A percentile compares a stretch with the other conserved stretches of the same genome.
Conservation (phyloP, 1,140 invertebrate species). For the Wiebesia pumilae region DNA sequence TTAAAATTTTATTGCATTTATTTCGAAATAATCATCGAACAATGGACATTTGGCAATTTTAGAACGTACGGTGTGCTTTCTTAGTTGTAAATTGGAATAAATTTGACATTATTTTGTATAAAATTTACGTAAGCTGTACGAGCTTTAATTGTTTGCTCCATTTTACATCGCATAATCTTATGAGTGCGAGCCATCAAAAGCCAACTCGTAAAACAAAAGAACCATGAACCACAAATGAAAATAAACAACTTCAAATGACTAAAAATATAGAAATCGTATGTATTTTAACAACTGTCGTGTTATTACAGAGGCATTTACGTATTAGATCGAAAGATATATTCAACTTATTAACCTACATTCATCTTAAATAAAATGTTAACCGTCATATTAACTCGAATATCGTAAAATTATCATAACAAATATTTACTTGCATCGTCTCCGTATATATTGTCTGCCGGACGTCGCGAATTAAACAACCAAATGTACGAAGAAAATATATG, state of each 20-base stretch:
- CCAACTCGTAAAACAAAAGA: constrained; percentile 18
- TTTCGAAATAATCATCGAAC: not conserved
- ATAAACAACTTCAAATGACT: not conserved
- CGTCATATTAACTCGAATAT: too few relatives aligned
- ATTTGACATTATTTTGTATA: not conserved
- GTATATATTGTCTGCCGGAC: too few relatives aligned
- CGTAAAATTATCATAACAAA: too few relatives aligned
- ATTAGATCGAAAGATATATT: too few relatives aligned
- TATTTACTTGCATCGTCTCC: too few relatives aligned
- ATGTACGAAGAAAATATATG: too few relatives aligned
- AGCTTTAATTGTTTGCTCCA: not conserved
- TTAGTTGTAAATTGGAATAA: not conserved
- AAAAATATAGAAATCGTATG: constrained; percentile 7
- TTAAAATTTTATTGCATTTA: not conserved
- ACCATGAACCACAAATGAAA: constrained; percentile 8
- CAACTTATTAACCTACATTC: too few relatives aligned
- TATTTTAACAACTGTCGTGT: not conserved
- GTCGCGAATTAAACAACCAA: too few relatives aligned
- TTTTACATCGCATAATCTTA: not conserved
- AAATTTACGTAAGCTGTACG: not conserved
- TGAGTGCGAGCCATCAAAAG: not conserved
- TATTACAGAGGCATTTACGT: not conserved
- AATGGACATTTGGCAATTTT: not conserved
- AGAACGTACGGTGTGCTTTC: not conserved
- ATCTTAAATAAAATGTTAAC: too few relatives aligned